A percentile compares a stretch with the other conserved stretches of the same genome.
Evolutionary conservation across 2,888 invertebrate species (phyloP).

Genomic region (Ferdinandea cuprea): DNA sequence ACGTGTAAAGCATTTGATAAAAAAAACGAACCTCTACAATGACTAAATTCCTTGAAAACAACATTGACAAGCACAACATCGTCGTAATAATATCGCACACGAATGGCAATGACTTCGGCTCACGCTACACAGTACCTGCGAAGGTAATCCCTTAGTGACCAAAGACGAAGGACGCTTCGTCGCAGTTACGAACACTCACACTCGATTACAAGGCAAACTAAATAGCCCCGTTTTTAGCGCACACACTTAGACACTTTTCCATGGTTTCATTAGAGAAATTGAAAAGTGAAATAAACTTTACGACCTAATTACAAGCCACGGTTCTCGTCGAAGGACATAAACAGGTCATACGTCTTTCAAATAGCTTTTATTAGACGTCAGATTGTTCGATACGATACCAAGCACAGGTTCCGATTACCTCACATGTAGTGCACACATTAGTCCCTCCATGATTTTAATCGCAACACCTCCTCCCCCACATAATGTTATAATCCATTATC

Average conservation of each 20-base stretch:
- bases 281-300: slow-evolving; percentile 15
- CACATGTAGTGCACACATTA: slow-evolving; percentile 27
- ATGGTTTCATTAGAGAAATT: not conserved
- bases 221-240: not conserved
- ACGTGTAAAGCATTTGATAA: not conserved
- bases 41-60: slow-evolving; percentile 4
- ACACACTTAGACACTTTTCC: slow-evolving; percentile 3
- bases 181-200: not conserved
- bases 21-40: not conserved
- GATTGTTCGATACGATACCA: slow-evolving; percentile 1
- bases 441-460: slow-evolving; percentile 5
- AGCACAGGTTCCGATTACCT: not conserved
- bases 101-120: slow-evolving; percentile 1
- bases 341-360: slow-evolving; percentile 1
- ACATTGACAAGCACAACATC: slow-evolving; percentile 6
- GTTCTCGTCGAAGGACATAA: slow-evolving; percentile 22
- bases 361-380: not conserved
- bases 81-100: not conserved
- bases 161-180: slow-evolving; percentile 14
- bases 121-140: not conserved
- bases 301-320: slow-evolving; percentile 35
- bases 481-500: not conserved
- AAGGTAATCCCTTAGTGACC: not conserved
- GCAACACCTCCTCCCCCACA: slow-evolving; percentile 7
- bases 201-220: not conserved